A percentile compares a stretch with the other conserved stretches of the same genome.
Conservation (phyloP, 2,888 invertebrate genomes). For the Rosalia funebris region DNA sequence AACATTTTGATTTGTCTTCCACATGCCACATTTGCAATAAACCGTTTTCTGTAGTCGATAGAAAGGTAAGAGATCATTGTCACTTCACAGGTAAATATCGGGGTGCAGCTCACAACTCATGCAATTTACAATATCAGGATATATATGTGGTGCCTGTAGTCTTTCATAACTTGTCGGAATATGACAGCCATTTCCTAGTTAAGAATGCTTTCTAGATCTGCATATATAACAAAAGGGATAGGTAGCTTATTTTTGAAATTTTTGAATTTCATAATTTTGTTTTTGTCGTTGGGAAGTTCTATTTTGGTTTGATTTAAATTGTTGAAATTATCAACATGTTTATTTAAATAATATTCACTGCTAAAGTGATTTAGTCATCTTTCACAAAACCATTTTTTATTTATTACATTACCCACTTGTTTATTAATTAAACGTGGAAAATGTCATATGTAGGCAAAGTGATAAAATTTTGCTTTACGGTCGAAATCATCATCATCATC, state of each 20-base stretch:
- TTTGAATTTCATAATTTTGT: slow-evolving; percentile 1
- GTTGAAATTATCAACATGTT: neutral
- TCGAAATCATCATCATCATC: neutral
- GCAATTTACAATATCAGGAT: no score
- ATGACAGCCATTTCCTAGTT: no score
- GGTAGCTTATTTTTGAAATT: slow-evolving; percentile 2
- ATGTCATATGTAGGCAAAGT: neutral
- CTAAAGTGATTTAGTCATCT: neutral
- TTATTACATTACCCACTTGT: neutral
- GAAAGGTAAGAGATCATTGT: no score
- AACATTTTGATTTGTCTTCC: no score
- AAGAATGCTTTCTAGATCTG: slow-evolving; percentile 3
- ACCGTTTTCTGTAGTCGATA: no score
- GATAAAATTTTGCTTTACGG: neutral
- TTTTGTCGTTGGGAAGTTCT: neutral
- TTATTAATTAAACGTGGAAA: neutral
- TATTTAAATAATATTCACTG: neutral
- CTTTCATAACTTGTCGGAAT: no score
- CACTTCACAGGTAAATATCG: no score
- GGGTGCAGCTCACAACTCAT: no score
- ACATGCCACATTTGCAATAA: no score
- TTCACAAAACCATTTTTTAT: neutral
- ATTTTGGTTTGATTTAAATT: neutral
- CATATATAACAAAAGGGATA: slow-evolving; percentile 9
- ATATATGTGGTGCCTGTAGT: no score